Conservation (phyloP, 2,113 vertebrate genomes). For the Zosterops japonicus region DNA sequence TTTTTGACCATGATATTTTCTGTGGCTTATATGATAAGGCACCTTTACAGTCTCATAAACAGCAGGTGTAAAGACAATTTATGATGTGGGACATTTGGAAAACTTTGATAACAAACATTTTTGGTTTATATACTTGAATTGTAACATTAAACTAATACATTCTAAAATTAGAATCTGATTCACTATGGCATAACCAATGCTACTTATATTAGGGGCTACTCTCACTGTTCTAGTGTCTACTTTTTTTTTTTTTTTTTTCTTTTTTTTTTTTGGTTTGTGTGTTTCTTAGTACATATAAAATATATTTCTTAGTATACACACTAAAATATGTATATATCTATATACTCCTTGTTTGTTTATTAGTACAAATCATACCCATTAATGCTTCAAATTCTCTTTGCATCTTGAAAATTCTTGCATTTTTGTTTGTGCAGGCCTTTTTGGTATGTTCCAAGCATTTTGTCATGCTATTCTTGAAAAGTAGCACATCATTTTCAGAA, state of each 20-base stretch:
- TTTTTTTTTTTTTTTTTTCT: rapidly evolving
- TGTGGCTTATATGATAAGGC: neutral
- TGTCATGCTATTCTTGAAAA: neutral
- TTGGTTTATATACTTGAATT: neutral
- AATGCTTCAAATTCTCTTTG: neutral
- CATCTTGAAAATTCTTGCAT: neutral
- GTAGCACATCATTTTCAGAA: neutral
- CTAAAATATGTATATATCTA: no score
- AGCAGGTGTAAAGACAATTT: neutral
- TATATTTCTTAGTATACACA: no score
- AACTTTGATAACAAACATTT: neutral
- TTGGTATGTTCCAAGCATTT: neutral
- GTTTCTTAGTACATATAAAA: neutral
- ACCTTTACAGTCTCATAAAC: neutral
- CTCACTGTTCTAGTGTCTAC: neutral
- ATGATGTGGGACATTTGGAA: neutral
- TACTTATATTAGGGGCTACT: neutral
- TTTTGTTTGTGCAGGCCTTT: neutral
- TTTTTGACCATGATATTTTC: neutral
- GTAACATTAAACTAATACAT: neutral
- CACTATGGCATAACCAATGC: neutral
- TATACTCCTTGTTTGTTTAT: neutral
- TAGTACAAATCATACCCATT: neutral
- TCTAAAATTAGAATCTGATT: neutral
- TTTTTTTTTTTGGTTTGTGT: neutral